Evolutionary conservation across 2,797 vertebrate genomes (phyloP), one percentile per base, ranked within the genome.

Genomic region (Sebastes taczanowskii): DNA sequence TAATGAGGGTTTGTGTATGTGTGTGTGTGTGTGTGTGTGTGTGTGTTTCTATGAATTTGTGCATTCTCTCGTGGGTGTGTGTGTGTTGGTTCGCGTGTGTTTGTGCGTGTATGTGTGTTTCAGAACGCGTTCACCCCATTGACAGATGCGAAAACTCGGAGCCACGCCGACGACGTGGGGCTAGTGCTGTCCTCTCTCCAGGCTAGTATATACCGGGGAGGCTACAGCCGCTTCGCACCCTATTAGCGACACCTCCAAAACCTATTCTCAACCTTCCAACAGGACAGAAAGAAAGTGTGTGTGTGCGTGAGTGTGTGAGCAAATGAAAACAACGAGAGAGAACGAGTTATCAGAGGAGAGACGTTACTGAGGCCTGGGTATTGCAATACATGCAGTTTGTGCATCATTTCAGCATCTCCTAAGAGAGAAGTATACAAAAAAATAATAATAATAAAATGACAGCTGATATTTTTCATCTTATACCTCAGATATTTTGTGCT

Each of bases 401-500:
- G 96, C 96, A 97, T 97, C 96, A 97, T 97, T 97, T 97, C 97
- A 97, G 96, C 96, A 95, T 97, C 97, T 98, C 97, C 96, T 96
- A 95, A 96, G 95, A 96, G 92, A 93, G 94, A 93, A 91, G 83
- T 77, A 78, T 35, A 46, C 14, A 46, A 46, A 46, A 18, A 42
- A 88, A 25, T n/a, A n/a, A n/a, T n/a, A 82, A 87, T 23, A 84
- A 69, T 74, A 84, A 72, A 90, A 88, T 81, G 82, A 93, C 87
- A 89, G 87, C 90, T 91, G 96, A 98, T 97, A 97, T 98, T 99
- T 99, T 98, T 98, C 98, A 98, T 99, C 97, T 98, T 98, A 99
- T 99, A 99, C 98, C 98, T 99, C 98, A 99, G 97, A 98, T 99
- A 98, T 98, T 98, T 98, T 98, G 98, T 99, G 98, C 97, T 97